Conservation (phyloP, 1,140 invertebrate species). For the Ectropis grisescens region DNA sequence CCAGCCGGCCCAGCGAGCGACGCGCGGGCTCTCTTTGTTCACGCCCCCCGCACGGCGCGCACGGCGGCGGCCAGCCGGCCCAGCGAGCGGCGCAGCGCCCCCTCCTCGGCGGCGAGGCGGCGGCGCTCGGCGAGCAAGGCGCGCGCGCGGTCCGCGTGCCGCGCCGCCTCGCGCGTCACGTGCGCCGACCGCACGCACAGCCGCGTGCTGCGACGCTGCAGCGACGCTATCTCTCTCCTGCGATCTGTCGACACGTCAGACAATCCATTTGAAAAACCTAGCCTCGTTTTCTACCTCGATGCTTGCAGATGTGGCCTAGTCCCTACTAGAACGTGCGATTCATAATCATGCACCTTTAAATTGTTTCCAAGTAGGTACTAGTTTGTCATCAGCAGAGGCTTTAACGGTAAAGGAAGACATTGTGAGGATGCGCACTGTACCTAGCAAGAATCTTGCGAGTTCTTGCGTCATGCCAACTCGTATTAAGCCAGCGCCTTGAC, state of each 20-base stretch:
- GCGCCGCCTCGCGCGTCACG: constrained; percentile 30
- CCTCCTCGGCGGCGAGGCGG: constrained; percentile 34
- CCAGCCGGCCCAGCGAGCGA: background rate
- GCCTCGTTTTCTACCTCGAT: no score
- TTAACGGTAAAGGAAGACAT: no score
- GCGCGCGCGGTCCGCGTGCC: constrained; percentile 37
- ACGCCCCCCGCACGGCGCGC: constrained; percentile 26
- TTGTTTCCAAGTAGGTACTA: no score
- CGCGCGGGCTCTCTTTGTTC: background rate
- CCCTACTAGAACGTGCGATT: no score
- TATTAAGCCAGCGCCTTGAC: no score
- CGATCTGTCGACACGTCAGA: constrained; percentile 20
- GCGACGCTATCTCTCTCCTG: constrained; percentile 28
- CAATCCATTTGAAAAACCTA: no score
- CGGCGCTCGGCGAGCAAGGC: constrained; percentile 36
- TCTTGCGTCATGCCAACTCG: no score
- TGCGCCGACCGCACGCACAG: constrained; percentile 40
- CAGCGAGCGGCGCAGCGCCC: constrained; percentile 20
- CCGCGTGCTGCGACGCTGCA: constrained; percentile 34
- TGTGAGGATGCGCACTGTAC: no score
- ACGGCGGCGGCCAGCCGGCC: constrained; percentile 26
- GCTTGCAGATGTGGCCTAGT: no score
- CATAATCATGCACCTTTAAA: no score
- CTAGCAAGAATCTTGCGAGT: no score
- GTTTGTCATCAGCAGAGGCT: no score